Evolutionary conservation across 1,140 invertebrate species (phyloP), one percentile per base, ranked within the genome.

Genomic region (Vollenhovia emeryi): DNA sequence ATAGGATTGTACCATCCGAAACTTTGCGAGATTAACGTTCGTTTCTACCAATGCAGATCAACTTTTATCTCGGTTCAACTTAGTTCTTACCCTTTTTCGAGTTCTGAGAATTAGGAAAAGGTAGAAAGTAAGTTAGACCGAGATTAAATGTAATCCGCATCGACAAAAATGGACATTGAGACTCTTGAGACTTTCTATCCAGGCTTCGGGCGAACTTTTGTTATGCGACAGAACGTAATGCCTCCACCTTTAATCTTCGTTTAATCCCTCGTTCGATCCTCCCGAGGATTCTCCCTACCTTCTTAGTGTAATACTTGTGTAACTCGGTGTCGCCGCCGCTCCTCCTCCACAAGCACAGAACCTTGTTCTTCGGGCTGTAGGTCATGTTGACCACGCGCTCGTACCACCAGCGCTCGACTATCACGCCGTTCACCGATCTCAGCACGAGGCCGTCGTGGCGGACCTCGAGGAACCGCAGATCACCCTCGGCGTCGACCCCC

Each of bases 341-440:
- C 87, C 97, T 96, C 82, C 98, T 96, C 98, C 99, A 99, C 59
- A 99, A 96, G 95, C 99, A 99, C 64, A 99, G 95, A 18, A 99
- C 98, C 95, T 98, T 98, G 91, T 98, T 99, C 95, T 99, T 99
- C 0, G 99, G 99, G 90, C 99, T 99, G 94, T 99, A 99, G 0
- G 99, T 99, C 98, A 99, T 99, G 93, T 99, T 99, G 13, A 99
- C 99, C 30, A 99, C 95, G 73, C 99, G 96, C 93, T 99, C 99
- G 95, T 99, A 99, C 99, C 99, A 99, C 99, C 99, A 99, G 94
- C 98, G 96, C 93, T 99, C 99, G 66, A 99, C 97, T 90, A 99
- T 99, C 7, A 98, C 97, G 93, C 99, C 98, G 92, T 97, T 98
- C 15, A 98, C 97, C 57, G 98, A 98, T 79, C 99, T 96, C 71